Conservation (phyloP, 1,140 invertebrate genomes). For the Calephelis nemesis region DNA sequence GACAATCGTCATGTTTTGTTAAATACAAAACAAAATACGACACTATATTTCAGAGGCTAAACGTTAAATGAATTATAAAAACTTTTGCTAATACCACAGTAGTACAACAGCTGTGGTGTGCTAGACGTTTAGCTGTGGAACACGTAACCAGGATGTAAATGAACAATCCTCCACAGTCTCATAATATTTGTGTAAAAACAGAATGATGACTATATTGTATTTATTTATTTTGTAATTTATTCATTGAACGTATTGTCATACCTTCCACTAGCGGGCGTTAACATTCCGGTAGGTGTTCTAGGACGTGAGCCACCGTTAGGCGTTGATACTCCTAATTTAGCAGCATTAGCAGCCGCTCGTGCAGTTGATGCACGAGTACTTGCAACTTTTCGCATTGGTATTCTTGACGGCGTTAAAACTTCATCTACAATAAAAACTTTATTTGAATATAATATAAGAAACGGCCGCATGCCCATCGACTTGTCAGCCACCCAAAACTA, state of each 20-base stretch:
- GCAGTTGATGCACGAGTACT: conserved; percentile 75
- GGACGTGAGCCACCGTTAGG: conserved; percentile 81
- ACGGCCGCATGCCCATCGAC: too few species aligned
- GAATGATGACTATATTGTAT: too few species aligned
- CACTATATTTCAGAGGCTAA: too few species aligned
- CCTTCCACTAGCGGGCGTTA: conserved; percentile 85
- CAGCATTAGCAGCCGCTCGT: conserved; percentile 77
- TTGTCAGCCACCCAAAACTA: not conserved
- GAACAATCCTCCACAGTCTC: too few species aligned
- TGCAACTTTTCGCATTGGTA: conserved; percentile 84
- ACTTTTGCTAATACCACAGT: not conserved
- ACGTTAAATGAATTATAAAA: not conserved
- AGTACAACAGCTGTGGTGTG: too few species aligned
- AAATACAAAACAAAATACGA: too few species aligned
- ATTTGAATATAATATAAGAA: not conserved
- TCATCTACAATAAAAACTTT: conserved; percentile 78
- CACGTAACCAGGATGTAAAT: too few species aligned
- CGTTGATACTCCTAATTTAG: conserved; percentile 71
- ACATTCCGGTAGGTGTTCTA: conserved; percentile 86
- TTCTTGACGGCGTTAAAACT: conserved; percentile 84
- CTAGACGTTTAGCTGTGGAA: too few species aligned
- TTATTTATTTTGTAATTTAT: too few species aligned
- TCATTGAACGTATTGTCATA: conserved; percentile 46
- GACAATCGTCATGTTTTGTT: too few species aligned
- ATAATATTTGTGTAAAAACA: too few species aligned